Conservation (phyloP, 2,113 vertebrate species). For the Petroica traversi region DNA sequence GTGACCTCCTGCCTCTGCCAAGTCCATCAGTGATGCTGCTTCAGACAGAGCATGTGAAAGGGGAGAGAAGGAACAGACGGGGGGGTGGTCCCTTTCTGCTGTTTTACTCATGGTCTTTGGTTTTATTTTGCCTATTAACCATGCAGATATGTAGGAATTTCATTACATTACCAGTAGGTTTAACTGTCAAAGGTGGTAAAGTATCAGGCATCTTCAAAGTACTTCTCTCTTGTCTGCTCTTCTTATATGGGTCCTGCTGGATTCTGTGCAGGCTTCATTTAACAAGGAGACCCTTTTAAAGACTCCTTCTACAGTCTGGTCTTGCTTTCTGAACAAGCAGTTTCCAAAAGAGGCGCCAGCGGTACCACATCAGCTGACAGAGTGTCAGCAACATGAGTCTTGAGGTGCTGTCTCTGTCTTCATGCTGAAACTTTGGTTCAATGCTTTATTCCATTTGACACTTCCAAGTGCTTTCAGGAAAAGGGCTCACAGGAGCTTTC, state of each 20-base stretch:
- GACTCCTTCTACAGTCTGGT: background rate
- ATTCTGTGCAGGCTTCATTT: background rate
- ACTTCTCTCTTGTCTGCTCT: background rate
- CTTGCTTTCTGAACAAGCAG: background rate
- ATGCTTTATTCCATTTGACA: background rate
- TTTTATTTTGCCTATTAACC: background rate
- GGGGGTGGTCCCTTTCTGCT: background rate
- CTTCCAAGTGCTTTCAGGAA: background rate
- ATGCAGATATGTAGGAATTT: background rate
- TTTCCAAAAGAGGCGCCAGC: background rate
- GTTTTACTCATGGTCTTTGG: background rate
- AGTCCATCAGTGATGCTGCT: background rate
- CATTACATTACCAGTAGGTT: background rate
- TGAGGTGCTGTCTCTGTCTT: background rate
- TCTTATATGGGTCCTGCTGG: background rate
- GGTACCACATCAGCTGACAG: background rate
- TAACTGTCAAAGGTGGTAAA: background rate
- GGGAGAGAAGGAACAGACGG: background rate
- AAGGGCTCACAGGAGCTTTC: background rate
- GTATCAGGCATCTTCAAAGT: rapidly evolving
- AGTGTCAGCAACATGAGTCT: background rate
- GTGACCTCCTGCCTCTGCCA: background rate
- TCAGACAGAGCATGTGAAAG: background rate
- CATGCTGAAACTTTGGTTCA: background rate
- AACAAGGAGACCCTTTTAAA: background rate